phyloP scores from a whole-genome alignment of 2,888 invertebrate genomes.

The Drosophila paranaensis region DNA sequence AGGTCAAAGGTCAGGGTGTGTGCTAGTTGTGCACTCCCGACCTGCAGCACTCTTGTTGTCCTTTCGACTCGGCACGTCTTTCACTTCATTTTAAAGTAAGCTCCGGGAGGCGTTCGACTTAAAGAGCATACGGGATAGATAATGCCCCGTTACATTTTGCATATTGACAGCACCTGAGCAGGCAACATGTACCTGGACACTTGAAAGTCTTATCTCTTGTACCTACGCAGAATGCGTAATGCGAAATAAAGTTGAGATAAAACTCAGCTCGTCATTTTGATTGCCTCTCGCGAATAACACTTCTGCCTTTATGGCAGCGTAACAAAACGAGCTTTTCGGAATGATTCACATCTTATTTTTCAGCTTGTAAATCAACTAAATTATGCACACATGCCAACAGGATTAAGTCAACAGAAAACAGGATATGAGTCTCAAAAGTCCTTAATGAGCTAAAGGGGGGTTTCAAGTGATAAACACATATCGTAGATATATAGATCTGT shows the following conservation, averaged over 20 bases:
- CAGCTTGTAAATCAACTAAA: background rate
- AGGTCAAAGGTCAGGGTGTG: background rate
- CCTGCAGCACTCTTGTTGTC: background rate
- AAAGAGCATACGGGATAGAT: background rate
- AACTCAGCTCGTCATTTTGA: constrained; percentile 5
- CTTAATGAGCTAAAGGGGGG: too few relatives aligned
- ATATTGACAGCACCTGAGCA: constrained; percentile 14
- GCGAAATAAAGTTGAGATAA: constrained; percentile 7
- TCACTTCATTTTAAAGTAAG: constrained; percentile 4
- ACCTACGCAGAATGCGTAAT: constrained; percentile 26
- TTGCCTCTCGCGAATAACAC: constrained; percentile 5
- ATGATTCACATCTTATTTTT: background rate
- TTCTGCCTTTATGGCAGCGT: constrained; percentile 8
- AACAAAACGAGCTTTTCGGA: background rate
- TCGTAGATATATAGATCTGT: too few relatives aligned
- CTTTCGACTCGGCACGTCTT: constrained; percentile 5
- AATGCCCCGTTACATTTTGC: background rate
- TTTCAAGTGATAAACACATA: too few relatives aligned
- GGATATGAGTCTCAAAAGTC: too few relatives aligned
- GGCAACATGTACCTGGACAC: constrained; percentile 15
- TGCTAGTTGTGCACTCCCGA: background rate
- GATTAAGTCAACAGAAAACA: background rate
- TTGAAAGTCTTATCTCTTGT: constrained; percentile 20
- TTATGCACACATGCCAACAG: too few relatives aligned
- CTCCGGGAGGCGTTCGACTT: background rate